These are phyloP conservation scores for Neodiprion fabricii DNA, from an alignment of 1,140 invertebrate species.

Conservation along the genomic window DNA sequence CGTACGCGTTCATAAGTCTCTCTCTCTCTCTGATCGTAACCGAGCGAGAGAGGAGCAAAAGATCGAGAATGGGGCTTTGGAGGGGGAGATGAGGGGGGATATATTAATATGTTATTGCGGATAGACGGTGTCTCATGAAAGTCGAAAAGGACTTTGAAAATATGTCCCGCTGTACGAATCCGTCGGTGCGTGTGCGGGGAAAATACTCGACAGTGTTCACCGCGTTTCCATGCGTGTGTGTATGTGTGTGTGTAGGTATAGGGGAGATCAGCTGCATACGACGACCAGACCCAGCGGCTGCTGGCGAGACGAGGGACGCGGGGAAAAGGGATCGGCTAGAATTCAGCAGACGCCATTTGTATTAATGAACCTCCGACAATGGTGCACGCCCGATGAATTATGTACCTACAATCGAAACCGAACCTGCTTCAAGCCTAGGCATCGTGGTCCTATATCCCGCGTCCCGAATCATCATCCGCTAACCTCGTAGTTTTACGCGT, in stretches of 20 bases:
- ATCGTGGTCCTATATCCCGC: background rate
- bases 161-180: conserved; percentile 47
- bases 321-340: conserved; percentile 33
- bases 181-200: conserved; percentile 25
- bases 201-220: conserved; percentile 20
- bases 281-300: conserved; percentile 17
- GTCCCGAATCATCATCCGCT: too few relatives aligned
- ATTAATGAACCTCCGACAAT: conserved; percentile 63
- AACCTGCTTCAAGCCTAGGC: conserved; percentile 21
- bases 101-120: conserved; percentile 65
- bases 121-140: conserved; percentile 60
- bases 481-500: background rate
- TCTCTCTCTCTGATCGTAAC: background rate
- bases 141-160: conserved; percentile 60
- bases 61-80: too few relatives aligned
- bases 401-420: conserved; percentile 59
- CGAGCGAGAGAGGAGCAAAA: too few relatives aligned
- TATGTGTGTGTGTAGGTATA: conserved; percentile 20
- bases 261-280: conserved; percentile 25
- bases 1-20: conserved; percentile 49
- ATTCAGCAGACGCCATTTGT: conserved; percentile 64
- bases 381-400: conserved; percentile 62
- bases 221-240: background rate
- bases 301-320: conserved; percentile 9
- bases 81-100: conserved; percentile 20